A percentile compares a stretch with the other conserved stretches of the same genome.
Evolutionary conservation across 2,888 invertebrate genomes (phyloP).

Genomic region (Gortyna flavago): DNA sequence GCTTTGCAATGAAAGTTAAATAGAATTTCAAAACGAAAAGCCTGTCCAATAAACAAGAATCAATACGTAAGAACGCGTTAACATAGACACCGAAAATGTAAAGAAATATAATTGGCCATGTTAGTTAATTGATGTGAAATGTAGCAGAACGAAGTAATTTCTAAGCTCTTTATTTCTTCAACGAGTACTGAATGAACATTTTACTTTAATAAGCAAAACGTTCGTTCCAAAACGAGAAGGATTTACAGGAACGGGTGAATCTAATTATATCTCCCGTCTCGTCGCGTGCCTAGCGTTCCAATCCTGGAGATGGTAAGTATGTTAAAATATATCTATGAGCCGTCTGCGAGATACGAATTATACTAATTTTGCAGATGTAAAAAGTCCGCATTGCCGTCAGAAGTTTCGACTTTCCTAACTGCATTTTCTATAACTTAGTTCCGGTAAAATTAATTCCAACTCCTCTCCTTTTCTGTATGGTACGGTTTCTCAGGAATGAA

Average conservation of each 20-base stretch:
- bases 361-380: constrained; percentile 32
- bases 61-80: constrained; percentile 13
- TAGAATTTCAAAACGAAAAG: constrained; percentile 4
- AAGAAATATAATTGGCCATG: constrained; percentile 28
- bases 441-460: neutral
- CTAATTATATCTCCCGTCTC: constrained; percentile 83
- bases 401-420: constrained; percentile 38
- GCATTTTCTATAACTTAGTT: constrained; percentile 37
- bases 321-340: constrained; percentile 47
- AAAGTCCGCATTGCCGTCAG: constrained; percentile 46
- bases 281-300: constrained; percentile 82
- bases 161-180: constrained; percentile 41
- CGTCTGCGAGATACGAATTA: constrained; percentile 37
- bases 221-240: constrained; percentile 72
- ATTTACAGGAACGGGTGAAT: constrained; percentile 76
- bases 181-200: constrained; percentile 52
- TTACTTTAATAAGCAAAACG: constrained; percentile 50
- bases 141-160: constrained; percentile 33
- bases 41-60: constrained; percentile 21
- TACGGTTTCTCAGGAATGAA: constrained; percentile 14
- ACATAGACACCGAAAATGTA: constrained; percentile 15
- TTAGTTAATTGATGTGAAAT: constrained; percentile 42
- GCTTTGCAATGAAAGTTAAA: neutral
- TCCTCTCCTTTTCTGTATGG: neutral
- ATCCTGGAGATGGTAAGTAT: constrained; percentile 60